phyloP scores from a whole-genome alignment of 2,797 vertebrate genomes.

The Pseudopleuronectes americanus region DNA sequence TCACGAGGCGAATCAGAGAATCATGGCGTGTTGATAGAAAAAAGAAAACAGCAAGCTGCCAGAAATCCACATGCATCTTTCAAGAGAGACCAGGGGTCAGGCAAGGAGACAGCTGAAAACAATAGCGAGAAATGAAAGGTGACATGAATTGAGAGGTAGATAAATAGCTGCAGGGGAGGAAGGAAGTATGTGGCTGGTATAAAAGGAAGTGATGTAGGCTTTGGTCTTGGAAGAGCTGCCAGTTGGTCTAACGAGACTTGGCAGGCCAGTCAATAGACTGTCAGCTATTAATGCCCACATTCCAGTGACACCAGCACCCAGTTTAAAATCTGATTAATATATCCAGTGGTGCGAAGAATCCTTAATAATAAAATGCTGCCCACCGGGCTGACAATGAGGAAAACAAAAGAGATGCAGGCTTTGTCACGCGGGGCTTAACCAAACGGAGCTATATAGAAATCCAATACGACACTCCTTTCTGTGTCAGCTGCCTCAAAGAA shows the following conservation, averaged over 20 bases:
- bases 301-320: conserved; percentile 46
- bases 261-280: conserved; percentile 69
- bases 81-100: conserved; percentile 63
- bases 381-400: conserved; percentile 19
- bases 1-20: conserved; percentile 41
- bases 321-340: conserved; percentile 36
- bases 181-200: conserved; percentile 72
- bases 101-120: conserved; percentile 73
- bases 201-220: conserved; percentile 62
- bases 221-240: conserved; percentile 61
- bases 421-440: background rate
- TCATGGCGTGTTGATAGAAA: conserved; percentile 41
- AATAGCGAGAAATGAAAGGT: conserved; percentile 78
- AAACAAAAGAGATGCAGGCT: conserved; percentile 12
- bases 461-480: conserved; percentile 11
- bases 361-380: conserved; percentile 18
- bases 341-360: conserved; percentile 24
- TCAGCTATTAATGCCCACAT: conserved; percentile 56
- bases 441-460: conserved; percentile 9
- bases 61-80: conserved; percentile 78
- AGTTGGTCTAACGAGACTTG: conserved; percentile 65
- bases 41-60: conserved; percentile 50
- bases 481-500: conserved; percentile 35
- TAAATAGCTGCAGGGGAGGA: conserved; percentile 80
- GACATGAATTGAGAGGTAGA: conserved; percentile 78